A percentile compares a stretch with the other conserved stretches of the same genome.
Evolutionary conservation across 2,888 invertebrate genomes (phyloP).

Genomic region (Platypus cylindrus): DNA sequence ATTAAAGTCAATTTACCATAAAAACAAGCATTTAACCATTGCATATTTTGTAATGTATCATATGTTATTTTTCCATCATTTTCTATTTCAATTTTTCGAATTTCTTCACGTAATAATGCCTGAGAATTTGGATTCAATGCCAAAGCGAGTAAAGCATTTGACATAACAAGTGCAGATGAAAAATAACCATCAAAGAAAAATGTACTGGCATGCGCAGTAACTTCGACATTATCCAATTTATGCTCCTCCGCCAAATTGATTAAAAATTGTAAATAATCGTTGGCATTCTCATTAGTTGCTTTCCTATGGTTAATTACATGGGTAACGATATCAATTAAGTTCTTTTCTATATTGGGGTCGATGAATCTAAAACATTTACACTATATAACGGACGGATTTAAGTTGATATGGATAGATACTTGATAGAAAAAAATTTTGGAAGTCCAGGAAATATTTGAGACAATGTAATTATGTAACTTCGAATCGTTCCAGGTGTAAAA

Average conservation of each 20-base stretch:
- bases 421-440: too few relatives aligned
- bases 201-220: conserved; percentile 8
- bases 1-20: conserved; percentile 5
- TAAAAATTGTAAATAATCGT: conserved; percentile 10
- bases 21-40: conserved; percentile 10
- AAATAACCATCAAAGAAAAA: conserved; percentile 10
- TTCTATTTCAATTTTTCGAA: conserved; percentile 5
- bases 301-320: conserved; percentile 5
- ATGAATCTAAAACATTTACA: conserved; percentile 6
- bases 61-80: conserved; percentile 9
- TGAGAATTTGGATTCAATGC: conserved; percentile 8
- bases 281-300: conserved; percentile 4
- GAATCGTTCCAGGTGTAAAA: conserved; percentile 15
- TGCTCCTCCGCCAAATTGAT: conserved; percentile 5
- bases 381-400: too few relatives aligned
- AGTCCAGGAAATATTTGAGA: not conserved
- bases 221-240: conserved; percentile 5
- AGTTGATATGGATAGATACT: too few relatives aligned
- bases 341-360: not conserved
- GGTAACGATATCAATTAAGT: conserved; percentile 1
- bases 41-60: conserved; percentile 7
- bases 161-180: conserved; percentile 7
- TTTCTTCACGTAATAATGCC: conserved; percentile 8
- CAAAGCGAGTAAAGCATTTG: conserved; percentile 4
- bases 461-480: not conserved